Evolutionary conservation across 2,888 invertebrate genomes (phyloP).

Genomic region (Lasioglossum pauxillum): DNA sequence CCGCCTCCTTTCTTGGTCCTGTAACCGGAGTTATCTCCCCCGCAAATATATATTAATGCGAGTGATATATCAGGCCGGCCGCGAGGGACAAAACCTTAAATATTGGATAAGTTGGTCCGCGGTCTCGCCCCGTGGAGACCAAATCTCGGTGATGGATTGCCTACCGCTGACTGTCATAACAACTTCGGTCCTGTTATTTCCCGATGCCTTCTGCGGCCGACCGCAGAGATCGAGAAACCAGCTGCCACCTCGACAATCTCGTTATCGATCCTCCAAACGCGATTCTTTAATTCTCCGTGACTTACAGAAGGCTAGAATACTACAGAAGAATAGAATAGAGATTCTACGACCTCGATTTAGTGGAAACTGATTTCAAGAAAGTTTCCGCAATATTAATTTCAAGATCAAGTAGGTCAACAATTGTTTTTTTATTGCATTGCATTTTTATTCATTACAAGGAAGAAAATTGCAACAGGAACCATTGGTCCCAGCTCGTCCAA

Average conservation of each 20-base stretch:
- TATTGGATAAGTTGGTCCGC: slow-evolving; percentile 84
- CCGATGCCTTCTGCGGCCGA: slow-evolving; percentile 39
- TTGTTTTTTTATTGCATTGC: too few relatives aligned
- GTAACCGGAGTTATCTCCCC: slow-evolving; percentile 74
- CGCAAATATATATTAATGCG: slow-evolving; percentile 84
- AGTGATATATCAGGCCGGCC: slow-evolving; percentile 83
- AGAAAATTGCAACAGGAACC: too few relatives aligned
- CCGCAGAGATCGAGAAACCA: slow-evolving; percentile 44
- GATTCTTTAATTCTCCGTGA: neutral
- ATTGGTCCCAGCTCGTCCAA: too few relatives aligned
- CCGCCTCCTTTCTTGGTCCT: neutral
- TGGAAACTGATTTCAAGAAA: too few relatives aligned
- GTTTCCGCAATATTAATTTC: too few relatives aligned
- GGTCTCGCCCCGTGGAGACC: slow-evolving; percentile 80
- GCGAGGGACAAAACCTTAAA: slow-evolving; percentile 85
- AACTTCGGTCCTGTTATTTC: slow-evolving; percentile 73
- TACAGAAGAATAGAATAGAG: too few relatives aligned
- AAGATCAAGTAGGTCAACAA: too few relatives aligned
- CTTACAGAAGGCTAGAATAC: neutral
- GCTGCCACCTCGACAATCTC: slow-evolving; percentile 5
- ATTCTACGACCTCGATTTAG: too few relatives aligned
- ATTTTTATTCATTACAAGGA: too few relatives aligned
- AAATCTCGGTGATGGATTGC: slow-evolving; percentile 83
- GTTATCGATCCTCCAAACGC: slow-evolving; percentile 29
- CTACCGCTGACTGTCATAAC: slow-evolving; percentile 84